Percentiles rank a stretch among this genome's conserved stretches.
Evolutionary conservation across 1,140 invertebrate species (phyloP).

Genomic region (Hyphantria cunea): DNA sequence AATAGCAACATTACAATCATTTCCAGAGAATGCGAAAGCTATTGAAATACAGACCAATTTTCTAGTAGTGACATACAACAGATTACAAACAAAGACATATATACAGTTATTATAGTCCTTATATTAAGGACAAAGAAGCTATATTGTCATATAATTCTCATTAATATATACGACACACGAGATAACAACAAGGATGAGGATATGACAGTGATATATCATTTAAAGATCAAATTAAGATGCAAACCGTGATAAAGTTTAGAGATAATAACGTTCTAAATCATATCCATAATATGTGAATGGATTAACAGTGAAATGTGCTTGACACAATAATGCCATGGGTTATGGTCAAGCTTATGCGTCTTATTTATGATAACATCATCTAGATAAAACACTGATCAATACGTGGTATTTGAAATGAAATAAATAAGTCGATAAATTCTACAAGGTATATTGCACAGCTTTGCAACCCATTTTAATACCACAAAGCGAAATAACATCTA

Average conservation of each 20-base stretch:
- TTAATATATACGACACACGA: conserved; percentile 60
- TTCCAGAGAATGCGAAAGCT: conserved; percentile 15
- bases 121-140: conserved; percentile 48
- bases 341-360: conserved; percentile 3
- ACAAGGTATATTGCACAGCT: background rate
- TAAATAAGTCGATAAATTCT: no score
- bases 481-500: background rate
- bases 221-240: conserved; percentile 45
- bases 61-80: conserved; percentile 42
- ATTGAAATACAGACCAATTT: conserved; percentile 45
- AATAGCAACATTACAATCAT: conserved; percentile 34
- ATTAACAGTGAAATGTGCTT: conserved; percentile 64
- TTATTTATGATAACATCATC: background rate
- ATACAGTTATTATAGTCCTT: conserved; percentile 44
- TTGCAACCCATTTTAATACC: conserved; percentile 10
- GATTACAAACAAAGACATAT: conserved; percentile 48
- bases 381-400: no score
- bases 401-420: no score
- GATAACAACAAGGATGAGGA: conserved; percentile 72
- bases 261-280: conserved; percentile 60
- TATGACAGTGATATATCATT: conserved; percentile 69
- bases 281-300: conserved; percentile 65
- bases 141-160: conserved; percentile 75
- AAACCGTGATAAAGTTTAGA: conserved; percentile 61
- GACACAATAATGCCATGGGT: conserved; percentile 63